A percentile compares a stretch with the other conserved stretches of the same genome.
phyloP scores from a whole-genome alignment of 1,140 invertebrate genomes.

The Scaptomyza montana region DNA sequence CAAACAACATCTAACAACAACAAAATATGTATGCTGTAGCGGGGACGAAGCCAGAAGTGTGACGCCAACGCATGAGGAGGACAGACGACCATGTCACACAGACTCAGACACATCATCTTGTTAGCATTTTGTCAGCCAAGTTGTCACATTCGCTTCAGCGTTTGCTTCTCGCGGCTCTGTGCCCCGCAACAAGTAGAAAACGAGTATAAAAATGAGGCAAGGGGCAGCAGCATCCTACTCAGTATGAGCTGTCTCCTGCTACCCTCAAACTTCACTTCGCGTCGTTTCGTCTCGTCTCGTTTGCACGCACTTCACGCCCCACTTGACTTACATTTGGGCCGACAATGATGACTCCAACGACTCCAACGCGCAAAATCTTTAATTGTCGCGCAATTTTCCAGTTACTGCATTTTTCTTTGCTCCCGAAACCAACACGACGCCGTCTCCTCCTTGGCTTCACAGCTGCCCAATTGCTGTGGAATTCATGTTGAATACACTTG shows the following conservation, averaged over 20 bases:
- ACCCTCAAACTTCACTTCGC: too few relatives aligned
- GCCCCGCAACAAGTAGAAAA: slow-evolving; percentile 10
- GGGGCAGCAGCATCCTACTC: background rate
- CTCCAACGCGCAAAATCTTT: slow-evolving; percentile 72
- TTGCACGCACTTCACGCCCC: slow-evolving; percentile 70
- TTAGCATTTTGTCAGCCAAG: slow-evolving; percentile 81
- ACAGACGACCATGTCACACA: slow-evolving; percentile 51
- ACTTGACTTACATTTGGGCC: slow-evolving; percentile 77
- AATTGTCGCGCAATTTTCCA: slow-evolving; percentile 82
- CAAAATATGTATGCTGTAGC: background rate
- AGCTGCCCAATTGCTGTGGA: slow-evolving; percentile 62
- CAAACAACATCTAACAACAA: slow-evolving; percentile 22
- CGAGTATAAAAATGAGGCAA: too few relatives aligned
- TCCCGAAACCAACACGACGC: slow-evolving; percentile 19
- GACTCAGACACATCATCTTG: slow-evolving; percentile 65
- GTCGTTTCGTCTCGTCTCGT: slow-evolving; percentile 17
- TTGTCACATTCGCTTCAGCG: slow-evolving; percentile 69
- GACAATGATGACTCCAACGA: slow-evolving; percentile 36
- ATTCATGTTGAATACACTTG: slow-evolving; percentile 70
- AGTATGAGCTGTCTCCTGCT: slow-evolving; percentile 10
- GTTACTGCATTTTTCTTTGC: slow-evolving; percentile 77
- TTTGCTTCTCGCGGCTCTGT: too few relatives aligned
- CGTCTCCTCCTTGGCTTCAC: background rate
- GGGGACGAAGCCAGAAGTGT: too few relatives aligned
- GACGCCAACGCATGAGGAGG: slow-evolving; percentile 35